These are phyloP conservation scores for Tribolium madens DNA, from an alignment of 1,140 invertebrate genomes.

Conservation along the genomic window DNA sequence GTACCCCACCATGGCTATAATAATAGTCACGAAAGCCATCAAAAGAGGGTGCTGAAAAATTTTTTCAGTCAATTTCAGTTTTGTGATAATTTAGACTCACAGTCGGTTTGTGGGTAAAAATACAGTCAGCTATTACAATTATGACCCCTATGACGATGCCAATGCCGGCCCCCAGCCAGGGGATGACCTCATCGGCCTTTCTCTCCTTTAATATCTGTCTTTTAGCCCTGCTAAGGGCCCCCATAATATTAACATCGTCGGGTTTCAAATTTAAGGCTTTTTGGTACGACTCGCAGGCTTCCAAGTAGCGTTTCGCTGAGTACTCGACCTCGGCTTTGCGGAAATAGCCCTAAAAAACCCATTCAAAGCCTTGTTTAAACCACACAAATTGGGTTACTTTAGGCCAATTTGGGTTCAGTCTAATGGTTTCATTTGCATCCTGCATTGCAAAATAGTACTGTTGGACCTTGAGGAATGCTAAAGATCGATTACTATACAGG, in stretches of 20 bases:
- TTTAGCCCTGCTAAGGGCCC: slow-evolving; percentile 74
- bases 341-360: slow-evolving; percentile 79
- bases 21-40: slow-evolving; percentile 72
- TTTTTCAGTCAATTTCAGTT: slow-evolving; percentile 16
- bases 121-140: slow-evolving; percentile 78
- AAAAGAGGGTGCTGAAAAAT: slow-evolving; percentile 70
- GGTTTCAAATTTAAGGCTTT: slow-evolving; percentile 77
- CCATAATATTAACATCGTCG: slow-evolving; percentile 75
- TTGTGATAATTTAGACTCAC: slow-evolving; percentile 67
- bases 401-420: slow-evolving; percentile 81
- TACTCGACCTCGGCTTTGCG: slow-evolving; percentile 83
- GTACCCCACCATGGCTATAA: slow-evolving; percentile 73
- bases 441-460: slow-evolving; percentile 82
- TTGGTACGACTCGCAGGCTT: slow-evolving; percentile 80
- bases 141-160: slow-evolving; percentile 79
- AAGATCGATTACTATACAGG: slow-evolving; percentile 84
- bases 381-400: slow-evolving; percentile 71
- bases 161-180: slow-evolving; percentile 80
- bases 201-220: slow-evolving; percentile 72
- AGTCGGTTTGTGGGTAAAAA: slow-evolving; percentile 75
- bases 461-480: slow-evolving; percentile 81
- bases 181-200: slow-evolving; percentile 77
- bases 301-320: slow-evolving; percentile 75
- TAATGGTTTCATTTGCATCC: slow-evolving; percentile 82
- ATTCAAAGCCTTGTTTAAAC: neutral